Evolutionary conservation across 2,113 vertebrate species (phyloP).

Genomic region (Crotalus helleri): DNA sequence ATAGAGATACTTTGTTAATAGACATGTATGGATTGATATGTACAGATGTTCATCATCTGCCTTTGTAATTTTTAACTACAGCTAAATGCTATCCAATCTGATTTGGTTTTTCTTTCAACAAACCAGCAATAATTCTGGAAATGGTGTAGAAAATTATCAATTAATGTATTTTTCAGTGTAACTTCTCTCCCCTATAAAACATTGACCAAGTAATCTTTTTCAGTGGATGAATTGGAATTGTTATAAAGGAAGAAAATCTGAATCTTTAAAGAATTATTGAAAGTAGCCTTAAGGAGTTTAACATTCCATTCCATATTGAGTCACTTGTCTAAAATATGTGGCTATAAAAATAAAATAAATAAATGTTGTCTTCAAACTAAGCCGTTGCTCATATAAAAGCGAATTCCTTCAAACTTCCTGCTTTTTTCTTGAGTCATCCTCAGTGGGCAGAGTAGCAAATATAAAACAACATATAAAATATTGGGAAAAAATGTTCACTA

Average conservation of each 20-base stretch:
- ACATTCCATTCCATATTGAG: background rate
- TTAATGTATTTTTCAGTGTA: background rate
- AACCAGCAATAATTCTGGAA: background rate
- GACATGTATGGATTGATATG: background rate
- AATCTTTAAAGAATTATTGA: background rate
- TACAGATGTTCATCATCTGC: constrained; percentile 10
- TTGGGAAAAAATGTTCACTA: background rate
- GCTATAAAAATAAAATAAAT: background rate
- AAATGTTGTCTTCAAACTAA: background rate
- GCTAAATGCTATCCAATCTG: background rate
- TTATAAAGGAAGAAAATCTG: background rate
- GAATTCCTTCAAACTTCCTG: background rate
- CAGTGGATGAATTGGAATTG: background rate
- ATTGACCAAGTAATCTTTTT: background rate
- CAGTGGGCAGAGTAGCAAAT: background rate
- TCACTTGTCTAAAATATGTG: background rate
- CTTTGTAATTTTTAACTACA: background rate
- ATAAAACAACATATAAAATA: background rate
- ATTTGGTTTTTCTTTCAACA: background rate
- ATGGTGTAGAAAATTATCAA: background rate
- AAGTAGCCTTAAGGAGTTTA: background rate
- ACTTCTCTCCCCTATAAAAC: background rate
- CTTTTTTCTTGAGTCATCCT: background rate
- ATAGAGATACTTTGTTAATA: constrained; percentile 9
- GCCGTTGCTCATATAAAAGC: background rate